phyloP scores from a whole-genome alignment of 2,797 vertebrate species.

The Lacerta bilineata region DNA sequence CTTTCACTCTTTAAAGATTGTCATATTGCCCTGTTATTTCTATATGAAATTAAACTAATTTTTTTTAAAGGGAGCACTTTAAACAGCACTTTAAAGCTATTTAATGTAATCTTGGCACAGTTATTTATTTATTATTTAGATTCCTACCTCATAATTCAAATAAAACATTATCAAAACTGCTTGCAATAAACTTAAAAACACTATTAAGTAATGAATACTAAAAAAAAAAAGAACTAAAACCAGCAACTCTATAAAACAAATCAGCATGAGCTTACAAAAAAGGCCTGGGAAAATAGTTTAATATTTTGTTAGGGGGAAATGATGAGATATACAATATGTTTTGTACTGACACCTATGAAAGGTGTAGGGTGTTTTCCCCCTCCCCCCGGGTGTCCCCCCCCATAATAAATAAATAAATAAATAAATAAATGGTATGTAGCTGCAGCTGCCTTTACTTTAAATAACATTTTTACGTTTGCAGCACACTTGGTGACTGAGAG shows the following conservation, averaged over 20 bases:
- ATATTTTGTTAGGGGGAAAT: no score
- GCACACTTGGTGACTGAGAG: not conserved
- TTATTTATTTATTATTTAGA: not conserved
- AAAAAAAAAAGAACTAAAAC: not conserved
- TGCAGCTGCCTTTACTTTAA: conserved; percentile 28
- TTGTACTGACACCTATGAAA: no score
- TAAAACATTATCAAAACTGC: not conserved
- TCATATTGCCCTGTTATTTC: not conserved
- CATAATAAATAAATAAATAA: no score
- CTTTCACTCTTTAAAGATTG: not conserved
- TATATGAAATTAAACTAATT: not conserved
- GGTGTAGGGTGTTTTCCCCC: no score
- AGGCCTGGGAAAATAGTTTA: not conserved
- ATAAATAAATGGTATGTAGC: conserved; percentile 15
- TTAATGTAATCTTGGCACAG: not conserved
- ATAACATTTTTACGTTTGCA: conserved; percentile 20
- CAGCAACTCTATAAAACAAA: not conserved
- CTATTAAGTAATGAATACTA: not conserved
- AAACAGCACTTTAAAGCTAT: no score
- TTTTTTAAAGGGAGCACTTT: not conserved
- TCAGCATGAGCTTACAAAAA: not conserved
- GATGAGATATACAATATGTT: no score
- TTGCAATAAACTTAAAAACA: not conserved
- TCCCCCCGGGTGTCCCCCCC: no score
- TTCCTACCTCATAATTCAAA: not conserved